Evolutionary conservation across 2,888 invertebrate species (phyloP).

Genomic region (Perizoma affinitatum): DNA sequence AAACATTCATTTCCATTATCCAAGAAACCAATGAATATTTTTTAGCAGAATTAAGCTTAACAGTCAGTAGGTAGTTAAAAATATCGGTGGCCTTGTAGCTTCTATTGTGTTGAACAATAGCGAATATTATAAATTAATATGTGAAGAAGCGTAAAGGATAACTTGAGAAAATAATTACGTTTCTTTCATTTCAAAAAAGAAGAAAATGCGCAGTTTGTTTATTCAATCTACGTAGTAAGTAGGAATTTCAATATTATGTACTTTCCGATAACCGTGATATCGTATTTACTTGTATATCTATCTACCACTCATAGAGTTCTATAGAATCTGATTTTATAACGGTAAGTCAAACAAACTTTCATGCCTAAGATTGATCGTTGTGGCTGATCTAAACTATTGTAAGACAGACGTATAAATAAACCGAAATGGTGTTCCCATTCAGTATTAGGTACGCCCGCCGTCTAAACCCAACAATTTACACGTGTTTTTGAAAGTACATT

Average conservation of each 20-base stretch:
- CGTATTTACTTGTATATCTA: too few species aligned
- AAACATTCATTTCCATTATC: conserved; percentile 18
- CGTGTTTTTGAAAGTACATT: conserved; percentile 1
- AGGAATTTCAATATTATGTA: neutral
- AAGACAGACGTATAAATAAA: conserved; percentile 21
- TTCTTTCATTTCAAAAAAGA: conserved; percentile 3
- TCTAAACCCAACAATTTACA: conserved; percentile 17
- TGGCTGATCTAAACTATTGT: conserved; percentile 20
- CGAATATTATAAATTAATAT: conserved; percentile 4
- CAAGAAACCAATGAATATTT: conserved; percentile 14
- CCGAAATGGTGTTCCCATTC: conserved; percentile 24
- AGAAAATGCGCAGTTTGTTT: conserved; percentile 17
- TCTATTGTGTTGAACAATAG: conserved; percentile 14
- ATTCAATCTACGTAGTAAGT: conserved; percentile 9
- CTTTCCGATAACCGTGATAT: too few species aligned
- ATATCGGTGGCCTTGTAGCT: conserved; percentile 8
- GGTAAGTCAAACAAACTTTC: conserved; percentile 11
- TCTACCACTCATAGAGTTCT: too few species aligned
- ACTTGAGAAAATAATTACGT: conserved; percentile 5
- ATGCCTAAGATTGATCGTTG: conserved; percentile 14
- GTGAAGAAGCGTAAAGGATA: conserved; percentile 11
- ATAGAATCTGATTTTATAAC: neutral
- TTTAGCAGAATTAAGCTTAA: conserved; percentile 24
- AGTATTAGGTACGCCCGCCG: conserved; percentile 14
- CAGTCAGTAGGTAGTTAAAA: conserved; percentile 1